A percentile compares a stretch with the other conserved stretches of the same genome.
These are phyloP conservation scores for Boloria euphrosyne DNA, from an alignment of 2,888 invertebrate species.

Conservation along the genomic window DNA sequence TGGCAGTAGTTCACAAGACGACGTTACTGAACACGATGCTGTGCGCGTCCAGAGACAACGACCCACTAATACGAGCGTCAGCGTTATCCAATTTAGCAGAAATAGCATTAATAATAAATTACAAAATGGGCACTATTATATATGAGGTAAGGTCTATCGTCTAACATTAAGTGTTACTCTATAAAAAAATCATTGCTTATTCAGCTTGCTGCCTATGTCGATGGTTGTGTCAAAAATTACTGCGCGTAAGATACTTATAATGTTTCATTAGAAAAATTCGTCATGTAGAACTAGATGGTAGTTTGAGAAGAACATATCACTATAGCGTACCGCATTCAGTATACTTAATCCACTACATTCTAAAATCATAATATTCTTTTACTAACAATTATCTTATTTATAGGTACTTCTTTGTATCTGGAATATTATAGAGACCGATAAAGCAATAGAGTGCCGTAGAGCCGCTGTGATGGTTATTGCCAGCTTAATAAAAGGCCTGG, in stretches of 20 bases:
- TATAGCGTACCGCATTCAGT: too few species aligned
- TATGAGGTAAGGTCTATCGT: constrained; percentile 83
- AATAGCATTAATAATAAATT: constrained; percentile 88
- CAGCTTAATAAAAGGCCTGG: constrained; percentile 88
- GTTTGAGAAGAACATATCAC: too few species aligned
- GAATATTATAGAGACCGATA: constrained; percentile 86
- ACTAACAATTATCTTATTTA: constrained; percentile 46
- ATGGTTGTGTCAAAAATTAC: too few species aligned
- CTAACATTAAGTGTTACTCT: too few species aligned
- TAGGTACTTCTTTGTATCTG: constrained; percentile 88
- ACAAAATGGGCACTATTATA: constrained; percentile 86
- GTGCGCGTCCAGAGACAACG: constrained; percentile 85
- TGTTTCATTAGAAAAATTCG: too few species aligned
- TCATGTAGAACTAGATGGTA: too few species aligned
- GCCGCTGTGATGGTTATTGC: constrained; percentile 91
- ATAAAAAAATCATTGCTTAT: too few species aligned
- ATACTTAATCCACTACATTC: too few species aligned
- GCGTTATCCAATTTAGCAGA: constrained; percentile 93
- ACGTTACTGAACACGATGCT: constrained; percentile 88
- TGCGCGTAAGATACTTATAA: too few species aligned
- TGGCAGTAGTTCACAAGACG: constrained; percentile 86
- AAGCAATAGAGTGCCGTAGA: constrained; percentile 87
- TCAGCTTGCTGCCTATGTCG: too few species aligned
- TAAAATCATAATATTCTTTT: too few species aligned
- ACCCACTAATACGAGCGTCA: constrained; percentile 89